These are phyloP conservation scores for Notiomystis cincta DNA, from an alignment of 2,113 vertebrate species.

Conservation along the genomic window DNA sequence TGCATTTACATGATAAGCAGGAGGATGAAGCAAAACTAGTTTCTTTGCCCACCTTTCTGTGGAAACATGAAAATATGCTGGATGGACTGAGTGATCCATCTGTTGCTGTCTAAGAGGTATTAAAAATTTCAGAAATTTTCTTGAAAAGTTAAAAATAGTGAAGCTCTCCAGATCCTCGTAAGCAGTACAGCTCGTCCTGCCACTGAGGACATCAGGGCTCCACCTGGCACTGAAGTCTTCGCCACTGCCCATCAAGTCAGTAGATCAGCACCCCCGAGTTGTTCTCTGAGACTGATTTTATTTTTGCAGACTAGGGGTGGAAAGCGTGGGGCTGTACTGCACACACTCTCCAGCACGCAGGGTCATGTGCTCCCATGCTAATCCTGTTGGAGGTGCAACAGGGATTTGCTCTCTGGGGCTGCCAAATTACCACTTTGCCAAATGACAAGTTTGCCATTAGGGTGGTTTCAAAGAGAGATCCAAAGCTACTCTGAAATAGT, in stretches of 20 bases:
- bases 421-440: not conserved
- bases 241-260: not conserved
- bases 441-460: not conserved
- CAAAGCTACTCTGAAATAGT: not conserved
- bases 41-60: not conserved
- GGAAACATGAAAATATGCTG: not conserved
- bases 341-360: accelerated
- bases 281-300: not conserved
- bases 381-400: not conserved
- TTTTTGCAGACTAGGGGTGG: not conserved
- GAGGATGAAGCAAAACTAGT: not conserved
- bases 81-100: not conserved
- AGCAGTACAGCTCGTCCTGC: not conserved
- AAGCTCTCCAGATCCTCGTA: not conserved
- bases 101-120: not conserved
- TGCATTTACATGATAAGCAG: not conserved
- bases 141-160: not conserved
- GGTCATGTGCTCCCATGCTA: not conserved
- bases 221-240: not conserved
- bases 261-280: accelerated
- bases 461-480: not conserved
- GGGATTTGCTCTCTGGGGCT: not conserved
- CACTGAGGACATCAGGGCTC: not conserved
- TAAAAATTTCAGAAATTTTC: not conserved
- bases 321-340: not conserved